Percentiles rank a stretch among this genome's conserved stretches.
phyloP scores from a whole-genome alignment of 2,797 vertebrate genomes.

The Clarias pachynema region DNA sequence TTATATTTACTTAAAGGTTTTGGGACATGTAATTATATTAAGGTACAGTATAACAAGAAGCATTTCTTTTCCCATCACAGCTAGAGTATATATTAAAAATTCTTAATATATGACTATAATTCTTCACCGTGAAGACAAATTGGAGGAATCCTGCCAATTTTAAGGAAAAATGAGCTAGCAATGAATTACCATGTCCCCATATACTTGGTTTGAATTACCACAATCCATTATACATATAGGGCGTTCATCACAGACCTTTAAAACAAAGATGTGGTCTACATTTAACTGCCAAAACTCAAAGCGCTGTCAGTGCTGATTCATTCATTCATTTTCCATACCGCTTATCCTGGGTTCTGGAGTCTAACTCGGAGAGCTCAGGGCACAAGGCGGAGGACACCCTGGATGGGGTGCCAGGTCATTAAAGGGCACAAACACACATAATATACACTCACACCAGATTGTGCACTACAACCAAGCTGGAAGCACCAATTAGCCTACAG shows the following conservation, averaged over 20 bases:
- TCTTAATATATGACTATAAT: conserved; percentile 12
- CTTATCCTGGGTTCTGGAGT: no score
- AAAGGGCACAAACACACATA: no score
- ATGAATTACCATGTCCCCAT: conserved; percentile 18
- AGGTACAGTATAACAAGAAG: not conserved
- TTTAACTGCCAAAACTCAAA: conserved; percentile 1
- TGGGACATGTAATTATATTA: conserved; percentile 18
- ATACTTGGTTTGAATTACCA: conserved; percentile 7
- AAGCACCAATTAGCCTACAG: no score
- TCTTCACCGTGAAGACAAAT: conserved; percentile 12
- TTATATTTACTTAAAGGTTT: not conserved
- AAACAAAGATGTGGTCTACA: not conserved
- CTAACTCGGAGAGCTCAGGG: no score
- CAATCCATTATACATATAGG: conserved; percentile 25
- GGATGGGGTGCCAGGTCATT: no score
- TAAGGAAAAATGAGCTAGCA: conserved; percentile 6
- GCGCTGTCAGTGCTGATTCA: no score
- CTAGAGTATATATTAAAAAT: conserved; percentile 17
- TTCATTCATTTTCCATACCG: no score
- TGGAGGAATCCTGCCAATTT: conserved; percentile 24
- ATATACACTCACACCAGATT: no score
- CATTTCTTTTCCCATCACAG: not conserved
- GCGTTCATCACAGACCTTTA: conserved; percentile 27
- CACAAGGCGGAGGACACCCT: no score
- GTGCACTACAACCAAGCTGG: no score